Conservation (phyloP, 1,140 invertebrate genomes). For the Tyrophagus putrescentiae region DNA sequence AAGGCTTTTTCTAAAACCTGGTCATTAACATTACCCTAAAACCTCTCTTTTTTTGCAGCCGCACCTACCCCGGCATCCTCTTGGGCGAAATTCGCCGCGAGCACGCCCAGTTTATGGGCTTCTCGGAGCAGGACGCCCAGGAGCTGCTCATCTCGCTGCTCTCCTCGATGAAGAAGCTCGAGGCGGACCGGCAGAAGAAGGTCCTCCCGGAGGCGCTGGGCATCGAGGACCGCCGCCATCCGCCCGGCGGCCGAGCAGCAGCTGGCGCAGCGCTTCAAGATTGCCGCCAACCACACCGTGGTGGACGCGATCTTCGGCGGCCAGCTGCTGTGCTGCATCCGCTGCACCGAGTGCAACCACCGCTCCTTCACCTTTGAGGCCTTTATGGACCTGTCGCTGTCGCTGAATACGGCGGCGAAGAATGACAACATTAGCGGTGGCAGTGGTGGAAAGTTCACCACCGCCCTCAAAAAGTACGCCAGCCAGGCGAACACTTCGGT, state of each 20-base stretch:
- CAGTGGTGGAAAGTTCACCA: no score
- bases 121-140: slow-evolving; percentile 89
- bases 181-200: slow-evolving; percentile 34
- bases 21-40: background rate
- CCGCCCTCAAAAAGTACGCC: background rate
- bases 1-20: background rate
- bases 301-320: slow-evolving; percentile 76
- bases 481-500: no score
- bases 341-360: slow-evolving; percentile 65
- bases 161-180: slow-evolving; percentile 57
- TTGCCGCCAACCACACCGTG: slow-evolving; percentile 33
- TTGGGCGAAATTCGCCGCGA: slow-evolving; percentile 4
- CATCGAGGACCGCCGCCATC: background rate
- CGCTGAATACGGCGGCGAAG: slow-evolving; percentile 46
- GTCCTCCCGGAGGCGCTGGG: slow-evolving; percentile 31
- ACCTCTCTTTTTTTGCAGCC: slow-evolving; percentile 8
- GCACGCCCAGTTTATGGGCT: slow-evolving; percentile 67
- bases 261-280: background rate
- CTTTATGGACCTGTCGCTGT: slow-evolving; percentile 84
- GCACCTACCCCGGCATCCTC: slow-evolving; percentile 32
- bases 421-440: slow-evolving; percentile 41
- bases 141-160: slow-evolving; percentile 76
- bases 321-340: slow-evolving; percentile 66
- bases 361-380: slow-evolving; percentile 69
- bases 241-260: background rate